Conservation (phyloP, 2,113 vertebrate species). For the Parus major region DNA sequence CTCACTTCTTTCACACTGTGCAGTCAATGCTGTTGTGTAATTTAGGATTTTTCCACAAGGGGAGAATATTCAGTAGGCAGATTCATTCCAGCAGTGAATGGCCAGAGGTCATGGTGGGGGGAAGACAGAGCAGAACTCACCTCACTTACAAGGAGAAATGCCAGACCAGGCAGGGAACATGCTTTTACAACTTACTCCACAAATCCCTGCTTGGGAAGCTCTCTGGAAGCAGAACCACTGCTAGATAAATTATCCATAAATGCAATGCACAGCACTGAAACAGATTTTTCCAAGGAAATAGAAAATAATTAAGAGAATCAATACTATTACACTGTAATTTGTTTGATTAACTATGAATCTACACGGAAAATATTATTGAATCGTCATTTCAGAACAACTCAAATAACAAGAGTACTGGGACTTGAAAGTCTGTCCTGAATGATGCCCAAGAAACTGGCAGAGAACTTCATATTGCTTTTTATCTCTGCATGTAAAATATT, state of each 20-base stretch:
- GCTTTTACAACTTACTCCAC: background rate
- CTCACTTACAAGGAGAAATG: background rate
- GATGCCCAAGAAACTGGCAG: background rate
- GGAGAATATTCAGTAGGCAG: background rate
- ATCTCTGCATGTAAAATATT: background rate
- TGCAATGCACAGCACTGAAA: background rate
- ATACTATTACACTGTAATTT: background rate
- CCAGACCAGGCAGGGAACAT: background rate
- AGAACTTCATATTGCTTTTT: background rate
- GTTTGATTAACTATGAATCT: conserved; percentile 24
- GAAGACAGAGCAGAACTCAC: background rate
- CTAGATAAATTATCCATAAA: background rate
- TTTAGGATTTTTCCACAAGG: background rate
- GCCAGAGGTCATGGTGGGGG: background rate
- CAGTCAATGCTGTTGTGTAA: background rate
- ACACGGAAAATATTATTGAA: conserved; percentile 28
- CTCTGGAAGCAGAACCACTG: background rate
- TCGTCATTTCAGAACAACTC: conserved; percentile 56
- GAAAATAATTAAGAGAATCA: conserved; percentile 18
- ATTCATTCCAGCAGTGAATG: background rate
- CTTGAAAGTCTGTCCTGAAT: background rate
- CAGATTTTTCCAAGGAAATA: background rate
- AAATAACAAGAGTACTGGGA: background rate
- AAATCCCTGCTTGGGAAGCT: background rate
- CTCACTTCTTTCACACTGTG: background rate